A percentile compares a stretch with the other conserved stretches of the same genome.
Conservation (phyloP, 2,797 vertebrate genomes). For the Aulostomus chinensis region DNA sequence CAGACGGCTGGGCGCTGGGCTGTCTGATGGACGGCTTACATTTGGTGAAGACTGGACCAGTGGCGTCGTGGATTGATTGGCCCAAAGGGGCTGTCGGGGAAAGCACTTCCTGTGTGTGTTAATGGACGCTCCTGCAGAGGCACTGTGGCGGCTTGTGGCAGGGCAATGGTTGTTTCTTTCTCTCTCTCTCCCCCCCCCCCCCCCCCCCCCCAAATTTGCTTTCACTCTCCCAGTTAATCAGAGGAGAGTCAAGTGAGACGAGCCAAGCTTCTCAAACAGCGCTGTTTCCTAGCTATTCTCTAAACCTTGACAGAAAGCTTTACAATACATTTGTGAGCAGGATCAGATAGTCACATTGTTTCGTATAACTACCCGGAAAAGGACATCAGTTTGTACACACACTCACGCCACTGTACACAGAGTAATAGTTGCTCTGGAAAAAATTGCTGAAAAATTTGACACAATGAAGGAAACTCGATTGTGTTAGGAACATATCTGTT, state of each 20-base stretch:
- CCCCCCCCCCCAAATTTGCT: constrained; percentile 36
- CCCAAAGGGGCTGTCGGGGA: constrained; percentile 69
- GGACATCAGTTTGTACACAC: too few species aligned
- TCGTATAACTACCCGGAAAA: too few species aligned
- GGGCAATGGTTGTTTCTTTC: constrained; percentile 52
- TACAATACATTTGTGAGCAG: background rate
- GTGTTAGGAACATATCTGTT: background rate
- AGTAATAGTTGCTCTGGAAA: too few species aligned
- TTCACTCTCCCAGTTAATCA: constrained; percentile 63
- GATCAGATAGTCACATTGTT: too few species aligned
- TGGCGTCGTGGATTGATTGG: constrained; percentile 75
- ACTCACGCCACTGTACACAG: too few species aligned
- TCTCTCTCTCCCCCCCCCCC: background rate
- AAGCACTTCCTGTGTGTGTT: constrained; percentile 79
- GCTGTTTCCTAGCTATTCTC: constrained; percentile 19
- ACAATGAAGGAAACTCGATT: background rate
- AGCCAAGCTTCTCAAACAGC: constrained; percentile 44
- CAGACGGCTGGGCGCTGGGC: constrained; percentile 64
- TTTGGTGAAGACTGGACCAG: constrained; percentile 62
- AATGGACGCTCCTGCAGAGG: constrained; percentile 73
- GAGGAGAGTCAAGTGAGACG: constrained; percentile 49
- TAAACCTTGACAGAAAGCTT: constrained; percentile 10
- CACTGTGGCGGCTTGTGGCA: constrained; percentile 63
- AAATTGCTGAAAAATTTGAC: too few species aligned
- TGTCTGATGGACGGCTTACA: constrained; percentile 73